A percentile compares a stretch with the other conserved stretches of the same genome.
Evolutionary conservation across 2,113 vertebrate species (phyloP).

Genomic region (Mustela nigripes): DNA sequence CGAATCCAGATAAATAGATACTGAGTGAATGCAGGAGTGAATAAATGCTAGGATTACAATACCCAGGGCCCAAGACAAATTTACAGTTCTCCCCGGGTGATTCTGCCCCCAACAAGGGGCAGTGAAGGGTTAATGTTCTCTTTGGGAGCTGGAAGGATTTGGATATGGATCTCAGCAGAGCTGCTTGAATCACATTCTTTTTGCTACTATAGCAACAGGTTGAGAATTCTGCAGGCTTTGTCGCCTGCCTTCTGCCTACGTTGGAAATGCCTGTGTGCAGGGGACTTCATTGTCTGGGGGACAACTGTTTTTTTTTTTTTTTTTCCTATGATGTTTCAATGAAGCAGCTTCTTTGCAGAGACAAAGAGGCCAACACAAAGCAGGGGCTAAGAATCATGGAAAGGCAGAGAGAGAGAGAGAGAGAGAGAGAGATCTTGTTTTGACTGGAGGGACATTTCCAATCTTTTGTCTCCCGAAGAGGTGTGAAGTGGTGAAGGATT

Average conservation of each 20-base stretch:
- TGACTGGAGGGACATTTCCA: conserved; percentile 64
- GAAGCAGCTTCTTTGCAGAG: conserved; percentile 63
- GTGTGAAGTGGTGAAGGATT: conserved; percentile 56
- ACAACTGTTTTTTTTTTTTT: conserved; percentile 53
- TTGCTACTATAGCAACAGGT: conserved; percentile 88
- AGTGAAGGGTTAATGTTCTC: conserved; percentile 79
- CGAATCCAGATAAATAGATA: background rate
- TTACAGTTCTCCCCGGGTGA: background rate
- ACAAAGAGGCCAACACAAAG: conserved; percentile 78
- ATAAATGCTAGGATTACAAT: background rate
- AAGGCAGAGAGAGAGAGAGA: conserved; percentile 53
- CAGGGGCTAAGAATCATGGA: conserved; percentile 57
- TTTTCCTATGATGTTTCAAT: conserved; percentile 72
- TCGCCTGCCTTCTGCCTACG: conserved; percentile 51
- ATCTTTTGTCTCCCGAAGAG: conserved; percentile 64
- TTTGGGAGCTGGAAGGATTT: conserved; percentile 59
- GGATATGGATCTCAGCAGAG: conserved; percentile 62
- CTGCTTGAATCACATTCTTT: conserved; percentile 74
- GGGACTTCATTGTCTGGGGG: conserved; percentile 81
- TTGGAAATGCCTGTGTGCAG: conserved; percentile 67
- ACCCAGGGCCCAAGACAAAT: background rate
- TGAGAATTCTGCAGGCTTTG: conserved; percentile 75
- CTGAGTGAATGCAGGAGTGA: background rate
- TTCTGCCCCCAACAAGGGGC: conserved; percentile 10
- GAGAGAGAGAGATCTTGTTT: conserved; percentile 35